Evolutionary conservation across 2,797 vertebrate genomes (phyloP), one percentile per base, ranked within the genome.

Genomic region (Pristis pectinata): DNA sequence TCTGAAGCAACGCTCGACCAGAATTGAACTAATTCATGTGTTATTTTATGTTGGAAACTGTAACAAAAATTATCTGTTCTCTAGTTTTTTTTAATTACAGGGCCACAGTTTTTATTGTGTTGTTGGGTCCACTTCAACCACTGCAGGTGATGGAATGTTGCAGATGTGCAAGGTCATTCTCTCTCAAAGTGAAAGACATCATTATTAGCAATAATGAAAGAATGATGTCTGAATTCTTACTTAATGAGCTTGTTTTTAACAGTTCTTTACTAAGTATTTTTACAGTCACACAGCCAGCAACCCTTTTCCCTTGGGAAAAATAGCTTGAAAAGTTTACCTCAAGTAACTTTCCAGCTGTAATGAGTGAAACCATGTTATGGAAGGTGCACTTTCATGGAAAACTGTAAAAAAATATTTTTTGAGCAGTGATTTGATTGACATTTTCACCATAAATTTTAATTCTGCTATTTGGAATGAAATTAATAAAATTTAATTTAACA

Each of bases 171-270:
- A 92, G 89, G 64, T 24, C 89, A 44, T 93, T 64, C 91, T 37
- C 67, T 74, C 27, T 72, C 91, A 27, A 44, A 93, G 41, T 72
- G 91, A 93, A 93, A 93, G 53, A 30, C 64, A 72, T 93, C 67
- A 93, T 93, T 93, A 93, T 93, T 72, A 44, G 44, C 67, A 93
- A 93, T 74, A 93, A 72, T 49, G 67, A 74, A 72, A 93, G 67
- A 93, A n/a, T 13, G 3, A 93, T 70, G 91, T 72, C 64, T 41
- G 41, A 93, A 49, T 72, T 70, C 91, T 41, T 70, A 9, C 74
- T 93, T 70, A 93, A 93, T 53, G 91, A 74, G 41, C 27, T 41
- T 72, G 67, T 67, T 93, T 93, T 72, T 93, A 74, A 93, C 61
- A 72, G 37, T 70, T 72, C 41, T 93, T 53, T 72, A 37, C 41